Base-by-base conservation (phyloP, 2,888 invertebrate genomes). In the Eulithis testata region DNA sequence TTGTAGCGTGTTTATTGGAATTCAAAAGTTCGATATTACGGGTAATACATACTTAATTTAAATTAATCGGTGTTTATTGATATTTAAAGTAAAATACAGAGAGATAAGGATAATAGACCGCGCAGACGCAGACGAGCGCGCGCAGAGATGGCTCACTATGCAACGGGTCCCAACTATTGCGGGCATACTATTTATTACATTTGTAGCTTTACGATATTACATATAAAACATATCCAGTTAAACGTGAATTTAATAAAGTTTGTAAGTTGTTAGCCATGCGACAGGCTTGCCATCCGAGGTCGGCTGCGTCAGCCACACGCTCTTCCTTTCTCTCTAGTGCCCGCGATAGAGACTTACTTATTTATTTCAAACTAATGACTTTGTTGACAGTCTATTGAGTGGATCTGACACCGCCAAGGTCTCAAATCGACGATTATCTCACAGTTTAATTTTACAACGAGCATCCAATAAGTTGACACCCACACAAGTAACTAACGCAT, bases 221-320 rank as follows among this genome's bases (percentile, higher is more conserved):
- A 71, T 64, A 84, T 77, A 56, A 85, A 84, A 90, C 90, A 90
- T 90, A 90, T 90, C 90, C 84, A 83, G 74, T 86, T 86, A 84
- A 80, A 83, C 76, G 80, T 84, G 85, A 88, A 83, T 86, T 83
- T 85, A 84, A 80, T 76, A 75, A 76, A 81, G 77, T 82, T 82
- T 77, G 77, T 80, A 77, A 72, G 79, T 77, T 73, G 71, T 73
- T 74, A 76, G 79, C 72, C 76, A 79, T 79, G 72, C 72, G 77
- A 76, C 79, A 79, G 78, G 77, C 75, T 66, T 70, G 74, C 73
- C 53, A 54, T 43, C 27, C 27, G n/a, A 12, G 7, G 21, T 7
- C 9, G 47, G 47, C 47, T 27, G 43, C 40, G 14, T 55, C 43
- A 11, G 27, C 43, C 47, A 12, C n/a, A 43, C 43, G 43, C 51